phyloP scores from a whole-genome alignment of 2,888 invertebrate genomes.

The Oxycera nigricornis region DNA sequence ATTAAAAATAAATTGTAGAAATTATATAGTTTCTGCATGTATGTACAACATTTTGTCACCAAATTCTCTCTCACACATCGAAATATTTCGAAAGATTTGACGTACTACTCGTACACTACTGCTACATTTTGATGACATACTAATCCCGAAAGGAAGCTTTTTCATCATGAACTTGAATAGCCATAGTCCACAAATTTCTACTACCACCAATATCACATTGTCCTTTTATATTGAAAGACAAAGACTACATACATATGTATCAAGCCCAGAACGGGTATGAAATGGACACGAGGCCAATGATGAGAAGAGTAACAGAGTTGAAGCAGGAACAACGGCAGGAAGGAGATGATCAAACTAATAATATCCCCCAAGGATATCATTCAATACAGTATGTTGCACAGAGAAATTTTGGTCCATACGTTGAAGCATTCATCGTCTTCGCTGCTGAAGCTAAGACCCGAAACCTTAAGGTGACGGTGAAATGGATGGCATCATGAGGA shows the following conservation, averaged over 20 bases:
- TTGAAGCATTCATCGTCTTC: slow-evolving; percentile 8
- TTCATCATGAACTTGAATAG: slow-evolving; percentile 36
- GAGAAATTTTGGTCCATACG: slow-evolving; percentile 11
- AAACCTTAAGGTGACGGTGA: background rate
- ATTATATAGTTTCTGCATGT: no score
- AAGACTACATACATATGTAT: slow-evolving; percentile 5
- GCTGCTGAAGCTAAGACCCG: background rate
- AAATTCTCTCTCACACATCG: no score
- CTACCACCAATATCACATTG: background rate
- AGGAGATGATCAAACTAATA: slow-evolving; percentile 45
- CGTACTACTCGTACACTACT: slow-evolving; percentile 42
- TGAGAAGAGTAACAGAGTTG: background rate
- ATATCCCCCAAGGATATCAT: slow-evolving; percentile 42
- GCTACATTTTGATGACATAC: slow-evolving; percentile 35
- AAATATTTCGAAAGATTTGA: no score
- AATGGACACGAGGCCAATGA: slow-evolving; percentile 7
- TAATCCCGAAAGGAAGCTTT: slow-evolving; percentile 43
- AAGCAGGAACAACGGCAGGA: background rate
- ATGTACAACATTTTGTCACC: no score
- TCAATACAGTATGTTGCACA: slow-evolving; percentile 35
- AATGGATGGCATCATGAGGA: no score
- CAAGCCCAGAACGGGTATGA: background rate
- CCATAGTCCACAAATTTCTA: background rate
- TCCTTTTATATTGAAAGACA: slow-evolving; percentile 14
- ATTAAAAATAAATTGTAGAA: no score